A percentile compares a stretch with the other conserved stretches of the same genome.
These are phyloP conservation scores for Opisthograptis luteolata DNA, from an alignment of 2,888 invertebrate genomes.

Conservation along the genomic window DNA sequence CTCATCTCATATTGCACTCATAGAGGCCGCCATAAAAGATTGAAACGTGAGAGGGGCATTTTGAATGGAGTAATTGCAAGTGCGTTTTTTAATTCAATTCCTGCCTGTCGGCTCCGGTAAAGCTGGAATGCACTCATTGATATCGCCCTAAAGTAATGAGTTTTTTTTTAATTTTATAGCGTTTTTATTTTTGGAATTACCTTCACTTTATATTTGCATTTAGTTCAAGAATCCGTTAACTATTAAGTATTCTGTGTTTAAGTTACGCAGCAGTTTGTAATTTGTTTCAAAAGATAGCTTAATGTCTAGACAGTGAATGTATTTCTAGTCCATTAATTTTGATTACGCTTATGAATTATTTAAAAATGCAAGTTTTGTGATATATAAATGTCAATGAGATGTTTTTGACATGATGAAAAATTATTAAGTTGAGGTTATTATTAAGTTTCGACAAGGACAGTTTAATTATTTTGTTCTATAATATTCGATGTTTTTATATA, in stretches of 20 bases:
- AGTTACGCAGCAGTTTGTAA: neutral
- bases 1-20: conserved; percentile 82
- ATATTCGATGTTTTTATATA: too few relatives aligned
- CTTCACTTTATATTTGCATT: conserved; percentile 5
- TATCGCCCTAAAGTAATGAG: conserved; percentile 75
- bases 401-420: neutral
- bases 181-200: conserved; percentile 30
- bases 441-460: too few relatives aligned
- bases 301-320: conserved; percentile 4
- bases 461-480: too few relatives aligned
- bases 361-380: neutral
- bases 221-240: neutral
- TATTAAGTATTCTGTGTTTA: neutral
- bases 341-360: conserved; percentile 2
- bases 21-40: conserved; percentile 81
- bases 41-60: conserved; percentile 81
- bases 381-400: neutral
- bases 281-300: neutral
- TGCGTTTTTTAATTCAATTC: conserved; percentile 80
- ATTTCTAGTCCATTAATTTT: conserved; percentile 9
- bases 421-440: too few relatives aligned
- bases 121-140: conserved; percentile 80
- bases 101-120: conserved; percentile 77
- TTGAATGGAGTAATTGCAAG: conserved; percentile 83
- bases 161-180: conserved; percentile 55